These are phyloP conservation scores for Gallirallus australis DNA, from an alignment of 2,797 vertebrate genomes.

Conservation along the genomic window DNA sequence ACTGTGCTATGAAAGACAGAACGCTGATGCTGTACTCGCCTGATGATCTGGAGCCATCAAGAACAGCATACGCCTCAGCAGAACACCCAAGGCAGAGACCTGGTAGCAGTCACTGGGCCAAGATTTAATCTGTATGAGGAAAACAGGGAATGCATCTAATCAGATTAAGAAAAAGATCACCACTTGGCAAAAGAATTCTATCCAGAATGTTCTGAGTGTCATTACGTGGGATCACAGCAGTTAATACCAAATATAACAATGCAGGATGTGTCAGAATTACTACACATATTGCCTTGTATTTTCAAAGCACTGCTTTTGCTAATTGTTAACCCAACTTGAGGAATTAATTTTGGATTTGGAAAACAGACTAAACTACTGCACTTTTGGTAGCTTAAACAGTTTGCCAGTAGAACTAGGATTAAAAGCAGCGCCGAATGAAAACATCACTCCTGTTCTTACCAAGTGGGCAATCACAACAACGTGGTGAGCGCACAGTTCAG, in stretches of 20 bases:
- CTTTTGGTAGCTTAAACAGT: not conserved
- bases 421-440: not conserved
- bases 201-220: not conserved
- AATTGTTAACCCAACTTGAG: not conserved
- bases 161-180: not conserved
- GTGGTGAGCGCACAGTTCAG: constrained; percentile 94
- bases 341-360: not conserved
- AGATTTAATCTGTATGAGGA: constrained; percentile 83
- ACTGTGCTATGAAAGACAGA: not conserved
- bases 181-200: not conserved
- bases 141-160: not conserved
- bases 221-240: not conserved
- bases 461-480: constrained; percentile 85
- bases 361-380: not conserved
- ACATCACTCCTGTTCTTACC: constrained; percentile 80
- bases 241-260: not conserved
- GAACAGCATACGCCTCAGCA: constrained; percentile 90
- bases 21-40: constrained; percentile 73
- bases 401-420: not conserved
- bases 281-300: not conserved
- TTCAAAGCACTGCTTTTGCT: not conserved
- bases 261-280: not conserved
- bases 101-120: constrained; percentile 83
- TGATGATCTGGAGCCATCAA: constrained; percentile 91
- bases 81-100: constrained; percentile 80